Percentiles rank a stretch among this genome's conserved stretches.
Conservation (phyloP, 1,140 invertebrate genomes). For the Brachionus plicatilis region DNA sequence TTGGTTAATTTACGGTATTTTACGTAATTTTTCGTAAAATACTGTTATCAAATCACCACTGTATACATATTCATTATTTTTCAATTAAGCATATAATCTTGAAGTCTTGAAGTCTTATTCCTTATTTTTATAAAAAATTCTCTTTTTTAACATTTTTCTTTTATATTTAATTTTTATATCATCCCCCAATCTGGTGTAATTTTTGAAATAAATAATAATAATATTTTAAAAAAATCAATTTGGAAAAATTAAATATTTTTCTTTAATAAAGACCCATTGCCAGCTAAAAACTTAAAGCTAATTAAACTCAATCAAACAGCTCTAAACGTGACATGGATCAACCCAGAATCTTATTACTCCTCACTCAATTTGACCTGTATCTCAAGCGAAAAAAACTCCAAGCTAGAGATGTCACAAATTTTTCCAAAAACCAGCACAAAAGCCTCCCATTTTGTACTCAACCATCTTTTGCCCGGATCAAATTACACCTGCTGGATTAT, state of each 20-base stretch:
- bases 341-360: slow-evolving; percentile 4
- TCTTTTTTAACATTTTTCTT: too few relatives aligned
- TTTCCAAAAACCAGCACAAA: background rate
- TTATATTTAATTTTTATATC: too few relatives aligned
- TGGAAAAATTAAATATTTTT: background rate
- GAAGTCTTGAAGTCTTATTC: too few relatives aligned
- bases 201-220: too few relatives aligned
- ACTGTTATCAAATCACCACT: too few relatives aligned
- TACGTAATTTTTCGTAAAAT: too few relatives aligned
- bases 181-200: too few relatives aligned
- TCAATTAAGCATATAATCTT: too few relatives aligned
- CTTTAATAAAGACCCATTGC: background rate
- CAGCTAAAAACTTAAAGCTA: background rate
- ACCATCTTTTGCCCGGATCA: background rate
- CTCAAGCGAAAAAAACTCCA: background rate
- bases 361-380: background rate
- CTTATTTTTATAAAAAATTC: too few relatives aligned
- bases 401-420: background rate
- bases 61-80: too few relatives aligned
- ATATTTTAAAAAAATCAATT: too few relatives aligned
- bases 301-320: background rate
- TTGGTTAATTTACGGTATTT: too few relatives aligned
- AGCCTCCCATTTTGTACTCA: background rate
- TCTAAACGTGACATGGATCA: slow-evolving; percentile 1
- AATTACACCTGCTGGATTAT: slow-evolving; percentile 6